Conservation (phyloP, 2,113 vertebrate species). For the Clinocottus analis region DNA sequence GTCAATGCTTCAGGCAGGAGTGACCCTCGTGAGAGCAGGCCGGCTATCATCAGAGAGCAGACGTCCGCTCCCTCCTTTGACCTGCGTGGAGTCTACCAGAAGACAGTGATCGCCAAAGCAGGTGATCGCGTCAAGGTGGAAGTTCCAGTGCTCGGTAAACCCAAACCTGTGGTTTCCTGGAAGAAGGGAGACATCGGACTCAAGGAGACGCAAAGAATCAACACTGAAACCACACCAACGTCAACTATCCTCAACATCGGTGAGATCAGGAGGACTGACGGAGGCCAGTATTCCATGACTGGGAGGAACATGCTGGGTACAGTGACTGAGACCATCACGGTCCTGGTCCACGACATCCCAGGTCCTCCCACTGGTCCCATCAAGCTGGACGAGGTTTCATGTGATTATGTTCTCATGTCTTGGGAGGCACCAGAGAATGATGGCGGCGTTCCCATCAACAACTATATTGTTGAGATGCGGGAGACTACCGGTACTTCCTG, state of each 20-base stretch:
- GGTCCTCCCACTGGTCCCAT: slow-evolving; percentile 95
- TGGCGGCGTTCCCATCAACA: slow-evolving; percentile 96
- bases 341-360: slow-evolving; percentile 96
- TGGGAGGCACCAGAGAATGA: slow-evolving; percentile 96
- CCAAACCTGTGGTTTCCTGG: slow-evolving; percentile 94
- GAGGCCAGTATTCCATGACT: slow-evolving; percentile 90
- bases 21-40: slow-evolving; percentile 94
- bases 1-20: slow-evolving; percentile 96
- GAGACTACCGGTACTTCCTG: slow-evolving; percentile 95
- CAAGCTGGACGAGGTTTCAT: slow-evolving; percentile 96
- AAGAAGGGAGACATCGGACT: slow-evolving; percentile 90
- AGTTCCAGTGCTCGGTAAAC: slow-evolving; percentile 95
- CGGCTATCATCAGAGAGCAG: slow-evolving; percentile 93
- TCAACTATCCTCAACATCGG: slow-evolving; percentile 94
- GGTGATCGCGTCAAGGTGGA: slow-evolving; percentile 98
- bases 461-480: slow-evolving; percentile 96
- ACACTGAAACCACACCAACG: slow-evolving; percentile 91
- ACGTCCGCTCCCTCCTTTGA: slow-evolving; percentile 92
- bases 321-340: slow-evolving; percentile 90
- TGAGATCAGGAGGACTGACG: slow-evolving; percentile 91
- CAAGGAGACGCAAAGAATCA: slow-evolving; percentile 96
- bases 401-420: slow-evolving; percentile 92
- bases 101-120: slow-evolving; percentile 92
- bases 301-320: slow-evolving; percentile 94
- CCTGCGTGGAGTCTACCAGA: slow-evolving; percentile 93